phyloP scores from a whole-genome alignment of 2,888 invertebrate species.

The Dastarcus helophoroides region DNA sequence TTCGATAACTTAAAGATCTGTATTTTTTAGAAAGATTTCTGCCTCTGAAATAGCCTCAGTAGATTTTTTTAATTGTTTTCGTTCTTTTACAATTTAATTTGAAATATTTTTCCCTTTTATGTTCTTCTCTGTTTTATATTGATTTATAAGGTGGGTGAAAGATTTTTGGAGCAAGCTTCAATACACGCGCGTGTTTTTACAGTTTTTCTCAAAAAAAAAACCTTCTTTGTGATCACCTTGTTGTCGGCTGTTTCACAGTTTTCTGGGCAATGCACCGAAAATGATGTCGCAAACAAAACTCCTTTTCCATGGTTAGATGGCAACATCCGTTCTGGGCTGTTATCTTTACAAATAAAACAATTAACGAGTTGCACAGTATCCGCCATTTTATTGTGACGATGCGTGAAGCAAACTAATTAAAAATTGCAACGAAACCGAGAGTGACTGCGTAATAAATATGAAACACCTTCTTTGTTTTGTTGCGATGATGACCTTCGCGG shows the following conservation, averaged over 20 bases:
- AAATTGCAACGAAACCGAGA: slow-evolving; percentile 29
- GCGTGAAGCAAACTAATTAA: slow-evolving; percentile 32
- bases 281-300: slow-evolving; percentile 17
- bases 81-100: no score
- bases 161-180: slow-evolving; percentile 8
- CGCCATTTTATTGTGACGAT: slow-evolving; percentile 28
- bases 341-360: slow-evolving; percentile 19
- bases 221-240: not conserved
- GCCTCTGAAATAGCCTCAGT: no score
- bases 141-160: no score
- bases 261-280: slow-evolving; percentile 21
- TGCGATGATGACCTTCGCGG: slow-evolving; percentile 23
- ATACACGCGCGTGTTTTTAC: slow-evolving; percentile 3
- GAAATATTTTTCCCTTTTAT: no score
- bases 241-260: slow-evolving; percentile 13
- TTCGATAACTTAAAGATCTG: no score
- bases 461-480: slow-evolving; percentile 23
- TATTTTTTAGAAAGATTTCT: no score
- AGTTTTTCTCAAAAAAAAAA: not conserved
- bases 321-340: slow-evolving; percentile 20
- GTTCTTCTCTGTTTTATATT: no score
- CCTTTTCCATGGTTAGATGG: slow-evolving; percentile 16
- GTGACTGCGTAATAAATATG: slow-evolving; percentile 31
- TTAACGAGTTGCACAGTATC: slow-evolving; percentile 26
- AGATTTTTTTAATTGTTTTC: no score